Evolutionary conservation across 2,113 vertebrate species (phyloP).

Genomic region (Struthidea cinerea): DNA sequence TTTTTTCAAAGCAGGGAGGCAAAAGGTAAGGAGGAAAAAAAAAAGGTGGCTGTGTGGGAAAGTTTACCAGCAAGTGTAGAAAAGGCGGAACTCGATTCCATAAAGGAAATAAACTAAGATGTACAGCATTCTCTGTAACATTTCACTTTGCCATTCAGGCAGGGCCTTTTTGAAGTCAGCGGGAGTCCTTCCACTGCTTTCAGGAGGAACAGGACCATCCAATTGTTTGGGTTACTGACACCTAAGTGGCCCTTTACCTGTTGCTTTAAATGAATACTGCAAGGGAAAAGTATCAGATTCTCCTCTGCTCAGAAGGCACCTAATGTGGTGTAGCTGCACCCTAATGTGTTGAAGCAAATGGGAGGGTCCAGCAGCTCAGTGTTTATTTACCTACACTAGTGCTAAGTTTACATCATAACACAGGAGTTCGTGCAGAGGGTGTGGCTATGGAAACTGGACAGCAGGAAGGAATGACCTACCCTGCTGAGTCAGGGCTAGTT

Average conservation of each 20-base stretch:
- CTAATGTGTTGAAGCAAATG: accelerated
- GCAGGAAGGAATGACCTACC: not conserved
- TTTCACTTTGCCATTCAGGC: not conserved
- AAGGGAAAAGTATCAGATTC: not conserved
- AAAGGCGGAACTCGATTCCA: not conserved
- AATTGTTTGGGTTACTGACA: not conserved
- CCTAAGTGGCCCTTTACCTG: not conserved
- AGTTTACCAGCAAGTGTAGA: not conserved
- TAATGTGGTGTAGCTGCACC: not conserved
- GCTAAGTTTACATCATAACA: not conserved
- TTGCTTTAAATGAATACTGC: not conserved
- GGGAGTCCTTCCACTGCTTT: not conserved
- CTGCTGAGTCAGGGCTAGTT: not conserved
- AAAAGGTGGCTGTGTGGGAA: not conserved
- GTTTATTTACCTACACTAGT: not conserved
- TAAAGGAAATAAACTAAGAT: not conserved
- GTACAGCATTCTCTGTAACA: not conserved
- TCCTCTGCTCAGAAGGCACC: not conserved
- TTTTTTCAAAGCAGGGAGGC: not conserved
- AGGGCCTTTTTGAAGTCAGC: not conserved
- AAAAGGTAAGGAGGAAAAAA: not conserved
- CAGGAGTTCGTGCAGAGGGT: not conserved
- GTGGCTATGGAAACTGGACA: not conserved
- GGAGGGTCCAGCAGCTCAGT: not conserved
- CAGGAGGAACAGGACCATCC: not conserved